Base-by-base conservation (phyloP, 2,797 vertebrate genomes). In the Miichthys miiuy region DNA sequence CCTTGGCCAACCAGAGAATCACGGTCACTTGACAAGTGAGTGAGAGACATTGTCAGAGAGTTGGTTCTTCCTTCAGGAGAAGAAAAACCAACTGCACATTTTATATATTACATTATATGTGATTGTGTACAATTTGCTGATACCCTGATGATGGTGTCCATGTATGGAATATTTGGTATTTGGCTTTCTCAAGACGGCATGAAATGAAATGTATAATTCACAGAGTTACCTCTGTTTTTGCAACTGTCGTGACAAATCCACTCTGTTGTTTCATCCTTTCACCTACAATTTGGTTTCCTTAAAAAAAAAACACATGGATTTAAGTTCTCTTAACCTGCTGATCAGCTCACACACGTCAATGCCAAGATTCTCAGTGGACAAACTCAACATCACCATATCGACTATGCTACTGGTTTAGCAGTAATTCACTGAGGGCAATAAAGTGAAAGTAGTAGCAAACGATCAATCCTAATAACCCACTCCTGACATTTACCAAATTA, bases 71-170 rank as follows among this genome's bases (percentile, higher is more conserved):
- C 83, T 84, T 86, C 82, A 83, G 79, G 89, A 82, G 85, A 84
- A 88, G 77, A 82, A 75, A 82, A 87, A 75, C 80, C 87, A 90
- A 88, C 85, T 75, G 88, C 88, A 93, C 93, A 92, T 94, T 94
- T 95, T 94, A 91, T 94, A 94, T 94, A 94, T 91, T 89, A 93
- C 91, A 93, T 94, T 93, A 88, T 88, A 91, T 89, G 92, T 94
- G 93, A 93, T 95, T 93, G 91, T 94, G 93, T 95, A 93, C 89
- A 92, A 91, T 90, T 95, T 93, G 92, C 92, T 91, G 93, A 95
- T 92, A 89, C 92, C 91, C 92, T 92, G 90, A 94, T 86, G 93
- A 91, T 88, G 91, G 92, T 92, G 93, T 93, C 93, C 86, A 90
- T 93, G 90, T 94, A 93, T 94, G 92, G 92, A 94, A 92, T 94